Base-by-base conservation (phyloP, 1,140 invertebrate species). In the Drosophila pachea region DNA sequence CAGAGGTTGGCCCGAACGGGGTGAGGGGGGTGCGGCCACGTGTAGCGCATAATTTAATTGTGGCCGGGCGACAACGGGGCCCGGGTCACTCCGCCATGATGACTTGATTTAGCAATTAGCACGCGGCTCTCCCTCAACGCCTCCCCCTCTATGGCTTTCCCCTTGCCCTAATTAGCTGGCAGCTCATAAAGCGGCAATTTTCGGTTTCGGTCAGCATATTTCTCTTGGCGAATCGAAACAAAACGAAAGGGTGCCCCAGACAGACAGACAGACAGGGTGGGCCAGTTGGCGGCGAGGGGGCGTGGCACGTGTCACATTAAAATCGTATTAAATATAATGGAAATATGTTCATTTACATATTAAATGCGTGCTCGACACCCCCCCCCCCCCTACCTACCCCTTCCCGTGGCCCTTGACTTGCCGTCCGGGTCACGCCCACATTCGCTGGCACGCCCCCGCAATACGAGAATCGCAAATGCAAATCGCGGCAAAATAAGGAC, bases 101-200 rank as follows among this genome's bases (percentile, higher is more conserved):
- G 74, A 72, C 76, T 78, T 78, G 76, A 78, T 78, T 78, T 78
- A 78, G 67, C 71, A 78, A 78, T 78, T 78, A 78, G 71, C 71
- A 48, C 48, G 61, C 76, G 71, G 58, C 11, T 11, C 5, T 3
- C 11, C 33, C 42, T 38, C 2, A 32, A 48, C 6, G 45, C 22
- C 16, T 49, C 16, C 54, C 11, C 47, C 16, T 22, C 4, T 5
- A 2, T 5, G 3, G 9, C 48, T 3, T 2, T 29, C 7, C 9
- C 7, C 40, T 12, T 8, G 4, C 8, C 14, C 5, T 74, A 76
- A 71, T 76, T 68, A 72, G 64, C 62, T 43, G 47, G 40, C 43
- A 67, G 53, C 59, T 73, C 68, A 77, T 77, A 55, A 72, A 76
- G 75, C 62, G 67, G 54, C 58, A 68, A 72, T 75, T 75, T 72